Conservation (phyloP, 2,888 invertebrate species). For the Octonoba sinensis region DNA sequence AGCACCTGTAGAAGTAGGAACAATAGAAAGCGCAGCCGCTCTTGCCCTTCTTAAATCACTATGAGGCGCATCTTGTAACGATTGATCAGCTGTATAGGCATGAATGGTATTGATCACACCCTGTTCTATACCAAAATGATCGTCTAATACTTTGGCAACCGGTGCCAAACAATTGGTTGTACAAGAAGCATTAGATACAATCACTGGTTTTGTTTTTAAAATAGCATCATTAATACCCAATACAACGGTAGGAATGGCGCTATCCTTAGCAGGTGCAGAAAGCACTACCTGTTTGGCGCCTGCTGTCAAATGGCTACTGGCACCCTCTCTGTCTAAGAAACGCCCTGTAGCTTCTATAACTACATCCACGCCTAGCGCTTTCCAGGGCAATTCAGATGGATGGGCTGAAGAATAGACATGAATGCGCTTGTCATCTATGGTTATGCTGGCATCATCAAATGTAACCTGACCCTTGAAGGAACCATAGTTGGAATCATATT, state of each 20-base stretch:
- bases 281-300: conserved; percentile 97
- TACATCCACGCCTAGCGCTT: conserved; percentile 90
- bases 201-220: too few species aligned
- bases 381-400: conserved; percentile 87
- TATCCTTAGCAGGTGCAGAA: conserved; percentile 96
- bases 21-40: conserved; percentile 97
- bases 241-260: conserved; percentile 86
- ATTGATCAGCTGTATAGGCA: conserved; percentile 95
- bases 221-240: too few species aligned
- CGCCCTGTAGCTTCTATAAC: conserved; percentile 98
- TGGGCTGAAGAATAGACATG: conserved; percentile 73
- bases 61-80: conserved; percentile 95
- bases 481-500: conserved; percentile 1
- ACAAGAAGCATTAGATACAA: conserved; percentile 97
- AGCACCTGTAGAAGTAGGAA: conserved; percentile 97
- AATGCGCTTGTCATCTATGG: conserved; percentile 2
- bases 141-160: conserved; percentile 93
- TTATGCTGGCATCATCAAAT: not conserved
- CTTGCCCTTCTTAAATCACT: conserved; percentile 92
- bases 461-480: not conserved
- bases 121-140: conserved; percentile 93
- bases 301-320: conserved; percentile 86
- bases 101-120: conserved; percentile 97
- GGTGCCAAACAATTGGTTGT: conserved; percentile 99
- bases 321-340: too few species aligned